Conservation (phyloP, 2,888 invertebrate genomes). For the Ceramica pisi region DNA sequence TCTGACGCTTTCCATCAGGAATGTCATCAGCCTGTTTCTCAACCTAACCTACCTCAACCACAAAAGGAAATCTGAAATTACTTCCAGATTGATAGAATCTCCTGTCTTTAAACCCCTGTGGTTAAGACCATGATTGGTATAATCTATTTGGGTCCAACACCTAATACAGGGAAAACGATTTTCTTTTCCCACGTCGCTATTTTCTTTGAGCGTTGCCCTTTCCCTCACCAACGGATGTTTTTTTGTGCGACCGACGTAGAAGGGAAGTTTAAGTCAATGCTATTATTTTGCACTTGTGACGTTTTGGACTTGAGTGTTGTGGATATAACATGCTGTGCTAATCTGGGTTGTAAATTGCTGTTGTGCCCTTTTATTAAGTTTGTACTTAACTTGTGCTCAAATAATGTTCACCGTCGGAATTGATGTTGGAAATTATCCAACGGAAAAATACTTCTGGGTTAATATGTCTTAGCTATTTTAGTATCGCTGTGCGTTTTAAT, state of each 20-base stretch:
- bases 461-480: too few relatives aligned
- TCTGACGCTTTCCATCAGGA: too few relatives aligned
- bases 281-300: constrained; percentile 24
- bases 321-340: background rate
- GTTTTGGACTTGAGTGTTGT: background rate
- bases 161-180: constrained; percentile 35
- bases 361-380: background rate
- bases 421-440: too few relatives aligned
- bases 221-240: constrained; percentile 3
- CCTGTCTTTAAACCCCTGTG: constrained; percentile 11
- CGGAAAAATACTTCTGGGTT: too few relatives aligned
- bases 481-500: too few relatives aligned
- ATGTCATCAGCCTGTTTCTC: background rate
- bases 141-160: constrained; percentile 50
- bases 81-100: constrained; percentile 20
- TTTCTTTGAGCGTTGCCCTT: constrained; percentile 31
- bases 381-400: background rate
- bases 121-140: constrained; percentile 47
- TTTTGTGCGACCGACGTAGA: constrained; percentile 18
- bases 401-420: background rate
- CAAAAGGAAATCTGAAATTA: background rate
- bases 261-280: constrained; percentile 17
- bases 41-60: background rate
- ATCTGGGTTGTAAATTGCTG: background rate
- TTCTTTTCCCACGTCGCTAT: constrained; percentile 42